These are phyloP conservation scores for Pseudomyrmex cubaensis DNA, from an alignment of 1,140 invertebrate species.

Conservation along the genomic window DNA sequence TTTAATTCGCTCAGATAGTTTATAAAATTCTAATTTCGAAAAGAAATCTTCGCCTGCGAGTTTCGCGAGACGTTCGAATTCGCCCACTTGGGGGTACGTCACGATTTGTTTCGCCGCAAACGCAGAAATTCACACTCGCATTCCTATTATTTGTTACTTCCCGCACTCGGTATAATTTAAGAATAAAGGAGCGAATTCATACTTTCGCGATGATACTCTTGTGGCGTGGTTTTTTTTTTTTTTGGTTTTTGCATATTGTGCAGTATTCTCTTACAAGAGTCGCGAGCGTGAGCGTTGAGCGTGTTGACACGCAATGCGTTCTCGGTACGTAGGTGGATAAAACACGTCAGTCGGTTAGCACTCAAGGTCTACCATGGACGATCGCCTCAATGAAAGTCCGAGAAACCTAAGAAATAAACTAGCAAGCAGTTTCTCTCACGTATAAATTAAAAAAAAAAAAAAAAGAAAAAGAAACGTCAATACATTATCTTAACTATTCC, in stretches of 20 bases:
- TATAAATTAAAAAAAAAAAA: neutral
- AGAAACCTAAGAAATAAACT: neutral
- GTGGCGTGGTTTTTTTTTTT: neutral
- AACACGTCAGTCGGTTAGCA: constrained; percentile 59
- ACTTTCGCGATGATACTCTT: constrained; percentile 2
- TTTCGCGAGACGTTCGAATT: neutral
- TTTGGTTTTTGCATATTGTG: constrained; percentile 47
- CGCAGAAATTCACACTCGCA: neutral
- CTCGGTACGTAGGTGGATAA: constrained; percentile 58
- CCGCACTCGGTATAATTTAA: constrained; percentile 1
- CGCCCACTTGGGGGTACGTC: neutral
- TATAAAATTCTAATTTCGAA: neutral
- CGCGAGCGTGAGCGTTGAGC: constrained; percentile 33
- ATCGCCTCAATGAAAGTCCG: constrained; percentile 29
- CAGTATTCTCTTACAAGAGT: constrained; percentile 54
- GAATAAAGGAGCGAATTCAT: constrained; percentile 21
- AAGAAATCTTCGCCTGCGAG: neutral
- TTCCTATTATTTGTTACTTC: constrained; percentile 7
- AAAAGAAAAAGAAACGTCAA: neutral
- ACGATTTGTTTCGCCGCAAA: neutral
- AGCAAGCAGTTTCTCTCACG: neutral
- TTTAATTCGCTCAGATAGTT: neutral
- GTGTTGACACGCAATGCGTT: constrained; percentile 46
- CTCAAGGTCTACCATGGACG: constrained; percentile 60
- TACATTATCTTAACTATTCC: neutral